Evolutionary conservation across 2,888 invertebrate species (phyloP), one percentile per base, ranked within the genome.

Genomic region (Poecilobothrus nobilitatus): DNA sequence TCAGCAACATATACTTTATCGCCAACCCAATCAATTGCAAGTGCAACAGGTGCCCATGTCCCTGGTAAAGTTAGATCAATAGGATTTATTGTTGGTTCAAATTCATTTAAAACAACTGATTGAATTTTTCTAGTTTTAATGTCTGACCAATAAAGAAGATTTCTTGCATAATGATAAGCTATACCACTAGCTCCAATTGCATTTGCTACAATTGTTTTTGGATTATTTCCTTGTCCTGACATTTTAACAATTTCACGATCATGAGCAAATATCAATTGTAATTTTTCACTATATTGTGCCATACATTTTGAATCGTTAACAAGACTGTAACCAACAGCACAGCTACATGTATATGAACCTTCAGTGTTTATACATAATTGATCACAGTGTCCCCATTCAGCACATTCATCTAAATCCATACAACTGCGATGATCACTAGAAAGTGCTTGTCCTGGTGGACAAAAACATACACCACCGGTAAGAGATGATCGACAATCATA

Each of bases 21-120:
- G 0, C 95, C 95, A 64, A 98, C 89, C 95, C 97, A 99, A 83
- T 98, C 98, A 20, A 97, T 91, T 10, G 98, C 97, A 67, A 98
- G 80, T 0, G 95, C 91, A 0, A 93, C 91, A 0, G 95, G 95
- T 0, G 92, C 87, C 94, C 95, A 95, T 0, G 92, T 91, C 0
- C 92, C 93, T 0, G 93, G 89, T 41, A 92, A 83, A 0, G 88
- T 84, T 73, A 94, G 89, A 76, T 92, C 92, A 9, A 83, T 81
- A 0, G 78, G 75, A 5, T 76, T 76, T 20, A 78, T 78, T 3
- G 76, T 75, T 71, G 86, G 87, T 20, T 83, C 79, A 73, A 83
- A 84, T 9, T 76, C 75, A 68, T 80, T 77, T 66, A 85, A 70
- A 0, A 82, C 78, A 70, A 84, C 78, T 2, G 84, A 84, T 69